These are phyloP conservation scores for Helicoverpa zea DNA, from an alignment of 1,140 invertebrate genomes.

Conservation along the genomic window DNA sequence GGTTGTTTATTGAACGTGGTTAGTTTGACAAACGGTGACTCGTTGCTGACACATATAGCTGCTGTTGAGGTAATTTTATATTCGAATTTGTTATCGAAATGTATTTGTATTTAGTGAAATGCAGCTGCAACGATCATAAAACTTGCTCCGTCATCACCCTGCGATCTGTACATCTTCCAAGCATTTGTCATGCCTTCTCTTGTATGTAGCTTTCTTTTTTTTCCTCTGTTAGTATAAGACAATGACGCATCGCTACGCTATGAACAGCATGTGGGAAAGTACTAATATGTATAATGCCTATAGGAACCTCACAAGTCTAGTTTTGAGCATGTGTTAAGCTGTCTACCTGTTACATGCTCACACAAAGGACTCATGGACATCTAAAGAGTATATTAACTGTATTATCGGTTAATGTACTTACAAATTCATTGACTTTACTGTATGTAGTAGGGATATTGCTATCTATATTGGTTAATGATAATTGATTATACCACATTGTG, in stretches of 20 bases:
- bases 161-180: not conserved
- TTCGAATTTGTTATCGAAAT: slow-evolving; percentile 58
- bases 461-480: not conserved
- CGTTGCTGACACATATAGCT: slow-evolving; percentile 70
- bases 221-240: slow-evolving; percentile 53
- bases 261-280: slow-evolving; percentile 57
- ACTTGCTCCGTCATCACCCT: not conserved
- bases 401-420: slow-evolving; percentile 8
- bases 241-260: slow-evolving; percentile 64
- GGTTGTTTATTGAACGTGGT: slow-evolving; percentile 83
- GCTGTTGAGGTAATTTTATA: slow-evolving; percentile 66
- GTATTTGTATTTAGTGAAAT: not conserved
- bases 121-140: not conserved
- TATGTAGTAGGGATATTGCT: not conserved
- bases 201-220: slow-evolving; percentile 55
- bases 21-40: slow-evolving; percentile 74
- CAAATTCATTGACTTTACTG: slow-evolving; percentile 16
- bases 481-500: not conserved
- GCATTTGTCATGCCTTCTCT: slow-evolving; percentile 19
- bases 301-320: slow-evolving; percentile 22
- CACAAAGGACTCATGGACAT: slow-evolving; percentile 24
- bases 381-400: not conserved
- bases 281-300: slow-evolving; percentile 31
- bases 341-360: slow-evolving; percentile 40
- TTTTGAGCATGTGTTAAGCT: slow-evolving; percentile 35